Evolutionary conservation across 2,888 invertebrate species (phyloP).

Genomic region (Campoletis raptor): DNA sequence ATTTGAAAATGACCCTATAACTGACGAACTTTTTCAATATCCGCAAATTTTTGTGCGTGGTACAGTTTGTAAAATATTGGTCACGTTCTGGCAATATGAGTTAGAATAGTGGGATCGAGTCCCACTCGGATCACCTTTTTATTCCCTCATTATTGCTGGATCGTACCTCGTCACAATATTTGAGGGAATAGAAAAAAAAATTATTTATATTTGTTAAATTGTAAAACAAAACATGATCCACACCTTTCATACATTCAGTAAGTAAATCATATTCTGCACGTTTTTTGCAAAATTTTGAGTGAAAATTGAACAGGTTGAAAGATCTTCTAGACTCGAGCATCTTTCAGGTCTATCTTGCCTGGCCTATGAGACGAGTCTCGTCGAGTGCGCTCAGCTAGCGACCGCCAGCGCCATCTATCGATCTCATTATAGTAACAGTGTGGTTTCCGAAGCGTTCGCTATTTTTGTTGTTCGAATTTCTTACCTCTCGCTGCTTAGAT

Average conservation of each 20-base stretch:
- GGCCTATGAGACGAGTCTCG: conserved; percentile 2
- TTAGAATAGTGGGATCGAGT: too few species aligned
- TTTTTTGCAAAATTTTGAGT: conserved; percentile 13
- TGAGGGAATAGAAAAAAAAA: background rate
- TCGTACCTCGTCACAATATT: too few species aligned
- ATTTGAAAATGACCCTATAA: background rate
- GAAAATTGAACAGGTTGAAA: conserved; percentile 4
- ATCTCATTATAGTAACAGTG: conserved; percentile 4
- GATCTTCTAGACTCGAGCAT: conserved; percentile 7
- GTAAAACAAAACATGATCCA: background rate
- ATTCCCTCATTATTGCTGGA: too few species aligned
- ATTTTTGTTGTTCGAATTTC: conserved; percentile 30
- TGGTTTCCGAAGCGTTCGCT: conserved; percentile 27
- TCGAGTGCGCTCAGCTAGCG: conserved; percentile 14
- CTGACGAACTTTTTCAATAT: background rate
- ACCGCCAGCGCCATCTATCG: conserved; percentile 33
- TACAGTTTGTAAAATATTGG: background rate
- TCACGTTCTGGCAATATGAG: too few species aligned
- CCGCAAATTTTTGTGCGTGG: background rate
- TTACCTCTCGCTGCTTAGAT: conserved; percentile 31
- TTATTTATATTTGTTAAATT: background rate
- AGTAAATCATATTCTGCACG: conserved; percentile 1
- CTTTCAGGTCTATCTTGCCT: conserved; percentile 1
- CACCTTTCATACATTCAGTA: background rate
- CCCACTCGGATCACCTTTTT: too few species aligned